phyloP scores from a whole-genome alignment of 2,888 invertebrate genomes.

The Eupithecia dodoneata region DNA sequence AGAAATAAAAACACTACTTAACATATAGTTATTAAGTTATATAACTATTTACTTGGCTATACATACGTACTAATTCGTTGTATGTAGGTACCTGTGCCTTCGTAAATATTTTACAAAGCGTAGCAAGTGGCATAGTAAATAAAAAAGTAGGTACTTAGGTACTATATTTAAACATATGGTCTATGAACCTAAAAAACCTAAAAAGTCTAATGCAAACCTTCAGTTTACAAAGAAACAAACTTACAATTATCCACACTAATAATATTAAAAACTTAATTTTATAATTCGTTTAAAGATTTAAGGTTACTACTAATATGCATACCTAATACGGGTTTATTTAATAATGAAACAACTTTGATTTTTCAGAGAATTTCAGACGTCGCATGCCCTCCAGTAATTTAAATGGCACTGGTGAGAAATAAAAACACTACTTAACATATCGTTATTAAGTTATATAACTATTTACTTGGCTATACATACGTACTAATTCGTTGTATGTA shows the following conservation, averaged over 20 bases:
- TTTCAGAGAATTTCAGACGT: conserved; percentile 43
- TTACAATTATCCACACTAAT: neutral
- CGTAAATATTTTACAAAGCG: neutral
- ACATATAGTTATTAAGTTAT: no score
- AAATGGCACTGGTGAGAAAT: conserved; percentile 6
- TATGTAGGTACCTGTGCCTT: neutral
- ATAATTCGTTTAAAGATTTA: neutral
- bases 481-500: neutral
- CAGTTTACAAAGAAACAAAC: neutral
- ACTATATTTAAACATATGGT: no score
- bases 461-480: neutral
- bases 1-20: neutral
- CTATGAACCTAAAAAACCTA: no score
- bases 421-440: no score
- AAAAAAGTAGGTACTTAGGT: no score
- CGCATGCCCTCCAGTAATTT: conserved; percentile 45
- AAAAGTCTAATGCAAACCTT: neutral
- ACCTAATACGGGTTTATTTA: neutral
- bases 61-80: neutral
- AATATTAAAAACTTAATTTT: neutral
- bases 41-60: neutral
- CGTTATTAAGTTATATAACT: neutral
- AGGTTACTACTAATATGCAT: neutral
- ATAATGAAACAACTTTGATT: neutral
- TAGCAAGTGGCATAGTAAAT: neutral